Evolutionary conservation across 2,888 invertebrate species (phyloP), one percentile per base, ranked within the genome.

Genomic region (Metopia argyrocephala): DNA sequence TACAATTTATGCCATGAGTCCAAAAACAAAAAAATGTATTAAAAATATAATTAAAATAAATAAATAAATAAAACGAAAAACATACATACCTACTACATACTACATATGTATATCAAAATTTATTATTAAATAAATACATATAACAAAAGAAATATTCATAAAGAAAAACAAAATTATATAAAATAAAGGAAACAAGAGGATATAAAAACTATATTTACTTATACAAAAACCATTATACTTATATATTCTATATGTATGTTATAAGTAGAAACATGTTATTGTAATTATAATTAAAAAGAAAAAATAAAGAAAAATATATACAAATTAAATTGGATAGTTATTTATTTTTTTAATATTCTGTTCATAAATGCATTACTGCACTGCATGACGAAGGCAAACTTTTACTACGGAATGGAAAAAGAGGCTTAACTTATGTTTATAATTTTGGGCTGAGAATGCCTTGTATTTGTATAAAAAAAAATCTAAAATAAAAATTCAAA

Each of bases 251-350:
- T 66, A 78, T 82, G 82, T 81, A 78, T 65, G 76, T 81, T 81
- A 71, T 81, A 83, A 83, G 81, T 82, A 82, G 83, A 71, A 66
- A 38, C 78, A 82, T 82, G 80, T 82, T 80, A 75, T 73, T 78
- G 65, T 70, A 81, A 74, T 75, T 81, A 78, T 56, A 48, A 76
- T 48, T 62, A 56, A 38, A 38, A 12, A 38, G 1, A 61, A 38
- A 31, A 52, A 70, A 50, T 12, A 25, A 50, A 52, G 21, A 5
- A 61, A 46, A 20, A 52, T 18, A 15, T 7, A 65, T n/a, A 62
- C 7, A 18, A 45, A 27, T 23, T 3, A 62, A 52, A n/a, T n/a
- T n/a, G n/a, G n/a, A n/a, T n/a, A n/a, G n/a, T n/a, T n/a, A n/a
- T n/a, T n/a, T n/a, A n/a, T n/a, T n/a, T n/a, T n/a, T n/a, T n/a